phyloP scores from a whole-genome alignment of 2,888 invertebrate species.

The Magallana nippona region DNA sequence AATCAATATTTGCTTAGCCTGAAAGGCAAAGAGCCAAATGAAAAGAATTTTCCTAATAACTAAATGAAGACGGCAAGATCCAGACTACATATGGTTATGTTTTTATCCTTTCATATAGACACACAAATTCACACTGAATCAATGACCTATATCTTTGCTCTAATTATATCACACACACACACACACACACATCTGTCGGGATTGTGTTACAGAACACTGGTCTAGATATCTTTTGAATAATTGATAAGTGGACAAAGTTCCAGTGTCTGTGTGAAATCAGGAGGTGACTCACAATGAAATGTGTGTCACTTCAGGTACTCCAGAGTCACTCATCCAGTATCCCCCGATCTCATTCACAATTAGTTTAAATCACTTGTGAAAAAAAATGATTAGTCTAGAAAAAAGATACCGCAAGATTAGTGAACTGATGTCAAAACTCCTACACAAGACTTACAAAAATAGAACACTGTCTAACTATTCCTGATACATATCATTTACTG shows the following conservation, averaged over 20 bases:
- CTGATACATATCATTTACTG: neutral
- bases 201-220: neutral
- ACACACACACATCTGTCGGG: constrained; percentile 22
- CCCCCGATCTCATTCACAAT: too few relatives aligned
- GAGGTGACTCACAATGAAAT: constrained; percentile 14
- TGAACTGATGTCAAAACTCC: neutral
- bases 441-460: neutral
- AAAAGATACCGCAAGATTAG: too few relatives aligned
- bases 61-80: neutral
- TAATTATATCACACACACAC: constrained; percentile 8
- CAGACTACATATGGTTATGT: constrained; percentile 20
- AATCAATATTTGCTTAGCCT: constrained; percentile 26
- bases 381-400: too few relatives aligned
- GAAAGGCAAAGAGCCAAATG: neutral
- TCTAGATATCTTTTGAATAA: neutral
- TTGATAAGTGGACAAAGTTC: neutral
- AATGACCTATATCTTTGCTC: constrained; percentile 9
- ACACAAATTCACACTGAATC: neutral
- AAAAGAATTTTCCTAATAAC: neutral
- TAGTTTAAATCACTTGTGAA: too few relatives aligned
- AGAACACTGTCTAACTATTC: too few relatives aligned
- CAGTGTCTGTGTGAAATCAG: neutral
- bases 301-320: constrained; percentile 18
- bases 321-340: neutral
- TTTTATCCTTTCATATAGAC: neutral